Evolutionary conservation across 2,113 vertebrate species (phyloP).

Genomic region (Istiophorus platypterus): DNA sequence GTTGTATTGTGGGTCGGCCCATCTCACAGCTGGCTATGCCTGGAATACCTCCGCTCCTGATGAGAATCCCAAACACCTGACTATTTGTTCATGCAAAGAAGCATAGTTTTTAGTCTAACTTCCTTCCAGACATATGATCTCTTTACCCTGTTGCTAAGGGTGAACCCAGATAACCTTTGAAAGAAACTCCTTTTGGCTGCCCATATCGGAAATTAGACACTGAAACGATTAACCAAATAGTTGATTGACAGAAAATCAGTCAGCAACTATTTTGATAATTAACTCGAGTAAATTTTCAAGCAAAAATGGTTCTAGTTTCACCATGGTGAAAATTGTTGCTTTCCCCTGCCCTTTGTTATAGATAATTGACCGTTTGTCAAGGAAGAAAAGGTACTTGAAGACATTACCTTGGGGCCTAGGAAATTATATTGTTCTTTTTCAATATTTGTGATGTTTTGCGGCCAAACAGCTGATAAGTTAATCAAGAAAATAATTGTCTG

Average conservation of each 20-base stretch:
- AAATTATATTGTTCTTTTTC: background rate
- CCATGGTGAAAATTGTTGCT: no score
- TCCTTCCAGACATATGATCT: background rate
- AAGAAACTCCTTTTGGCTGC: background rate
- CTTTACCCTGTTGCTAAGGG: background rate
- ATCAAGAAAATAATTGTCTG: background rate
- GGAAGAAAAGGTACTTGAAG: no score
- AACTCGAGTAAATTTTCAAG: no score
- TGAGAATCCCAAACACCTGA: background rate
- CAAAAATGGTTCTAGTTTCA: no score
- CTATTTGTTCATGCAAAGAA: background rate
- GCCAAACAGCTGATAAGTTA: background rate
- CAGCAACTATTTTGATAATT: no score
- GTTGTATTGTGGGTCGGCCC: background rate
- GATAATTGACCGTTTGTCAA: no score
- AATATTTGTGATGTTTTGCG: background rate
- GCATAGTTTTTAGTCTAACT: background rate
- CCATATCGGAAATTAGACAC: background rate
- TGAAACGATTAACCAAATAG: no score
- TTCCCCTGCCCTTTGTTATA: no score
- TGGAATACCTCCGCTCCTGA: slow-evolving; percentile 1
- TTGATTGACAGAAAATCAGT: no score
- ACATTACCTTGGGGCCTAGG: background rate
- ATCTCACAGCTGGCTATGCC: background rate
- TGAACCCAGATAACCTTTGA: background rate